A percentile compares a stretch with the other conserved stretches of the same genome.
Conservation (phyloP, 2,888 invertebrate species). For the Chydorus sphaericus region DNA sequence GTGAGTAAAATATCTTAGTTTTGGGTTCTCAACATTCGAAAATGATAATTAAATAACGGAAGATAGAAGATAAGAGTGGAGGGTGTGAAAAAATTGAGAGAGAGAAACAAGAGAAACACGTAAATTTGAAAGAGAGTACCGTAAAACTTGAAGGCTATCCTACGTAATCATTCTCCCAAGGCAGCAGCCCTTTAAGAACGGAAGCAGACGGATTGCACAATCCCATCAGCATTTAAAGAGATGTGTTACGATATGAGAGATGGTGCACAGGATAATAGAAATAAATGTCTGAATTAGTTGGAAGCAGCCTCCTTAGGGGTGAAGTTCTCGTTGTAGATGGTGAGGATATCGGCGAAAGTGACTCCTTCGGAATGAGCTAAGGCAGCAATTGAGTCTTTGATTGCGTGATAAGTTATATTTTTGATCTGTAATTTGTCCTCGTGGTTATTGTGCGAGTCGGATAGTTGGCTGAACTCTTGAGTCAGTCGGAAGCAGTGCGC, state of each 20-base stretch:
- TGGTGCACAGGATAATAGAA: neutral
- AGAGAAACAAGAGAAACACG: too few species aligned
- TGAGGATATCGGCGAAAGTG: too few species aligned
- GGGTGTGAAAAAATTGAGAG: neutral
- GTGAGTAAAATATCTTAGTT: too few species aligned
- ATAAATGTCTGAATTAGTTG: neutral
- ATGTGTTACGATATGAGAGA: neutral
- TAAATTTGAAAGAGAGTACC: too few species aligned
- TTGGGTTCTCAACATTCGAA: too few species aligned
- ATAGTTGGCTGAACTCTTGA: slow-evolving; percentile 85
- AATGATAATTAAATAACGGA: too few species aligned
- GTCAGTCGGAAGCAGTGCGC: slow-evolving; percentile 91
- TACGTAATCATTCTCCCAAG: slow-evolving; percentile 5
- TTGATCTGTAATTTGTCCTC: slow-evolving; percentile 97
- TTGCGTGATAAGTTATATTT: slow-evolving; percentile 94
- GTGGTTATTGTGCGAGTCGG: slow-evolving; percentile 87
- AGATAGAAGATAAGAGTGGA: neutral
- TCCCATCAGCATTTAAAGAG: too few species aligned
- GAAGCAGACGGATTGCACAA: slow-evolving; percentile 1
- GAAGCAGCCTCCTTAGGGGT: neutral
- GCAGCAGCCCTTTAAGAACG: slow-evolving; percentile 3
- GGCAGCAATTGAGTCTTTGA: slow-evolving; percentile 74
- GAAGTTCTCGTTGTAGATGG: too few species aligned
- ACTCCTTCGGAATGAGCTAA: slow-evolving; percentile 29
- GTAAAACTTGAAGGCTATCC: slow-evolving; percentile 1